Evolutionary conservation across 2,113 vertebrate genomes (phyloP).

Genomic region (Zosterops lateralis): DNA sequence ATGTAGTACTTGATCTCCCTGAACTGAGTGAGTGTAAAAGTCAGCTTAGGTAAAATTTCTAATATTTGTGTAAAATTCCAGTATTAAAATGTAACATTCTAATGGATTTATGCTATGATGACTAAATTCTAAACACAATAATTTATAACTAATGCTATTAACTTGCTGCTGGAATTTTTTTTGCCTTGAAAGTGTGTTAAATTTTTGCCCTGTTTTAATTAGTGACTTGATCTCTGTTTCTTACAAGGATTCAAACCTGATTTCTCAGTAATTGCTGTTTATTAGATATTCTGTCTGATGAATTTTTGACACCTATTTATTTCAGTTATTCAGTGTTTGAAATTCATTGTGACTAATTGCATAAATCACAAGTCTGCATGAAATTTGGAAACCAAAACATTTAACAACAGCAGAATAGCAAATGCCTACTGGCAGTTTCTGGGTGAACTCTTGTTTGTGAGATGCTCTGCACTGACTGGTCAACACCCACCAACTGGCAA

Average conservation of each 20-base stretch:
- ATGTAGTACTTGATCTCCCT: not conserved
- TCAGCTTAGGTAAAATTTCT: not conserved
- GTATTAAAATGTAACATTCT: not conserved
- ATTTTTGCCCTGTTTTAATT: not conserved
- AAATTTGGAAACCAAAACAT: not conserved
- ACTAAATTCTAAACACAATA: not conserved
- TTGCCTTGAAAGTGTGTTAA: not conserved
- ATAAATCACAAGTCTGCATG: not conserved
- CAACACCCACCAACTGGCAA: not conserved
- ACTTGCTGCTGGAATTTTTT: not conserved
- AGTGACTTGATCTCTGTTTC: not conserved
- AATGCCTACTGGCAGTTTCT: not conserved
- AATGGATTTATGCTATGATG: not conserved
- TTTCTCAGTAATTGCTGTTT: not conserved
- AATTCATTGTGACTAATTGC: not conserved
- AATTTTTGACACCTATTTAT: not conserved
- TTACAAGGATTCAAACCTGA: not conserved
- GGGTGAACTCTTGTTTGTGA: not conserved
- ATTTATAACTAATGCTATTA: not conserved
- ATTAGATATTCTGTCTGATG: not conserved
- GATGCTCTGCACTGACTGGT: not conserved
- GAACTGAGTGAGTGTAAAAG: not conserved
- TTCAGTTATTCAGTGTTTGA: not conserved
- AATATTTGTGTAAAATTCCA: not conserved
- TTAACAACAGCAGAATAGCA: not conserved